Percentiles rank a stretch among this genome's conserved stretches.
These are phyloP conservation scores for Troides helena DNA, from an alignment of 2,888 invertebrate species.

Conservation along the genomic window DNA sequence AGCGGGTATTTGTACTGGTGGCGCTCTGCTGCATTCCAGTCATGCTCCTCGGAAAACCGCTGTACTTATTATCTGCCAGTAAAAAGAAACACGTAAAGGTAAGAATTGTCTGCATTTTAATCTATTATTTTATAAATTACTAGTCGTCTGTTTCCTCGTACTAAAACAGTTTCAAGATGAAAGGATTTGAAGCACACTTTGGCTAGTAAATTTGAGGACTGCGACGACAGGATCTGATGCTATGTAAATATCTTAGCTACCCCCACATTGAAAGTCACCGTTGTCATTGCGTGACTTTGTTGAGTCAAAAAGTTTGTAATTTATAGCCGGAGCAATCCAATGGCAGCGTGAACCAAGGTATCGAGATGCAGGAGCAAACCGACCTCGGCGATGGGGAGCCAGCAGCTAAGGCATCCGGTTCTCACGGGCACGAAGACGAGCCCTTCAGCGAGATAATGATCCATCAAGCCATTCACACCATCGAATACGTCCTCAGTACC, in stretches of 20 bases:
- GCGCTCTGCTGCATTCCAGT: conserved; percentile 94
- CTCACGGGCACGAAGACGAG: conserved; percentile 77
- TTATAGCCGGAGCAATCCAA: conserved; percentile 71
- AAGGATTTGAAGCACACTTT: no score
- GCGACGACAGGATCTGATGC: no score
- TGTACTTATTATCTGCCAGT: conserved; percentile 82
- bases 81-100: conserved; percentile 63
- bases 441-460: conserved; percentile 94
- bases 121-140: not conserved
- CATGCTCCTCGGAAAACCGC: conserved; percentile 95
- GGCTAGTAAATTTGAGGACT: no score
- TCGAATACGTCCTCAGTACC: conserved; percentile 97
- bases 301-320: not conserved
- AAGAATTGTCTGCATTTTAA: conserved; percentile 14
- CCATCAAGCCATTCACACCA: conserved; percentile 97
- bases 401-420: conserved; percentile 37
- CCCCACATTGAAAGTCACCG: no score
- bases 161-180: no score
- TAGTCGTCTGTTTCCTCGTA: no score
- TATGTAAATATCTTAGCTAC: no score
- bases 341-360: conserved; percentile 84
- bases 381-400: conserved; percentile 53
- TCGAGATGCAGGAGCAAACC: conserved; percentile 81
- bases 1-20: conserved; percentile 87
- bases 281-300: no score